Conservation (phyloP, 2,797 vertebrate genomes). For the Anguilla marmorata region DNA sequence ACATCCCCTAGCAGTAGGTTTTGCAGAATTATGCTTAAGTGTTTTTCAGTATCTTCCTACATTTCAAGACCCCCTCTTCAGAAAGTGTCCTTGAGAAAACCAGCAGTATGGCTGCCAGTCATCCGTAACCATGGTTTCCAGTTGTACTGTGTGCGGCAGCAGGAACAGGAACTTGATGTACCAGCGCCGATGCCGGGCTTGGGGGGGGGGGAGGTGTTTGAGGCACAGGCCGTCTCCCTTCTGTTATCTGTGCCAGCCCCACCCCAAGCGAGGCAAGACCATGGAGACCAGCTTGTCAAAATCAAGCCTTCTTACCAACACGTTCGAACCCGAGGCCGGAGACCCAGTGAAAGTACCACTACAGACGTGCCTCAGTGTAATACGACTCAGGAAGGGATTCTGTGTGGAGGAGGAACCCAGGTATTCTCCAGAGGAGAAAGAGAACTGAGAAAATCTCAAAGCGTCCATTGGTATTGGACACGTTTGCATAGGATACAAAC, state of each 20-base stretch:
- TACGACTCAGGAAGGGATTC: background rate
- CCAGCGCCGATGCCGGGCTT: background rate
- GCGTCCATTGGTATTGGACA: background rate
- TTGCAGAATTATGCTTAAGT: background rate
- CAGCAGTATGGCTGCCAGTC: background rate
- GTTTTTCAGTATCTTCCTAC: background rate
- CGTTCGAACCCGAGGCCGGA: background rate
- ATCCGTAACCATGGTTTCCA: background rate
- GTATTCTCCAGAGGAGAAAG: background rate
- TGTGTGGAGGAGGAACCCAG: background rate
- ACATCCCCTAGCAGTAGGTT: background rate
- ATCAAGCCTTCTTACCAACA: background rate
- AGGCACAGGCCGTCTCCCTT: background rate
- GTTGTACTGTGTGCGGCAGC: background rate
- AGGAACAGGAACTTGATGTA: background rate
- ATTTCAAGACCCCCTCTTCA: background rate
- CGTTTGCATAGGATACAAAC: too few relatives aligned
- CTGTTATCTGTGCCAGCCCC: background rate
- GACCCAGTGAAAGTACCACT: background rate
- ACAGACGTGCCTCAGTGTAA: background rate
- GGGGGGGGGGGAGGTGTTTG: background rate
- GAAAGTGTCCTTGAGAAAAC: constrained; percentile 3
- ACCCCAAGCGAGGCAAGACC: background rate
- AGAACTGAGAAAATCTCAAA: background rate
- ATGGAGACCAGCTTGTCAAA: background rate